Evolutionary conservation across 2,113 vertebrate genomes (phyloP).

Genomic region (Brachirus orientalis): DNA sequence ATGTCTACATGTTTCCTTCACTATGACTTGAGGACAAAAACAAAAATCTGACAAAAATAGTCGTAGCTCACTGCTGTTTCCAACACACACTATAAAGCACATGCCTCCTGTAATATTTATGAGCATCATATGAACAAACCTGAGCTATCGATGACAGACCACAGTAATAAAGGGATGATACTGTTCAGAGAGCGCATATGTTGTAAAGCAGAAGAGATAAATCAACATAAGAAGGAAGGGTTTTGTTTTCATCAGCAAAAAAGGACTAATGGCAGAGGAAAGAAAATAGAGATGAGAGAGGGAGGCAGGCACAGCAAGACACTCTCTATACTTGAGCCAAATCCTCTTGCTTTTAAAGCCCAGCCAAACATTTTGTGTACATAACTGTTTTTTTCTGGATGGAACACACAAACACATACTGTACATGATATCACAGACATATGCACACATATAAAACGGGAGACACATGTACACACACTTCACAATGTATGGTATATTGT

Average conservation of each 20-base stretch:
- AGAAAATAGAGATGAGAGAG: slow-evolving; percentile 32
- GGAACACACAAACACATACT: slow-evolving; percentile 6
- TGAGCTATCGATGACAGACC: slow-evolving; percentile 24
- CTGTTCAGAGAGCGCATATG: slow-evolving; percentile 46
- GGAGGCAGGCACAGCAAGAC: slow-evolving; percentile 26
- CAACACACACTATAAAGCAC: background rate
- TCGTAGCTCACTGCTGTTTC: background rate
- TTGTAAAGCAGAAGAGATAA: slow-evolving; percentile 40
- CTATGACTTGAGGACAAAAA: slow-evolving; percentile 4
- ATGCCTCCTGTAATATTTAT: background rate
- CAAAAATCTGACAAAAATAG: background rate
- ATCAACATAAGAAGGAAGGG: slow-evolving; percentile 9
- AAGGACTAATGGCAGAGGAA: slow-evolving; percentile 14
- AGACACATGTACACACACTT: slow-evolving; percentile 6
- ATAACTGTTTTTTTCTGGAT: slow-evolving; percentile 29
- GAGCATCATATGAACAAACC: background rate
- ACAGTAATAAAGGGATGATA: slow-evolving; percentile 23
- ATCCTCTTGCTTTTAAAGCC: slow-evolving; percentile 43
- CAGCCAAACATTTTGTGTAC: slow-evolving; percentile 53
- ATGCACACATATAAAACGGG: background rate
- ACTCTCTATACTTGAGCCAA: slow-evolving; percentile 59
- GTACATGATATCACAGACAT: background rate
- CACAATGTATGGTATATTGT: background rate
- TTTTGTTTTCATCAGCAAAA: slow-evolving; percentile 14
- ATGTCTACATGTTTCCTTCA: too few species aligned